Conservation (phyloP, 1,140 invertebrate genomes). For the Rhynchophorus ferrugineus region DNA sequence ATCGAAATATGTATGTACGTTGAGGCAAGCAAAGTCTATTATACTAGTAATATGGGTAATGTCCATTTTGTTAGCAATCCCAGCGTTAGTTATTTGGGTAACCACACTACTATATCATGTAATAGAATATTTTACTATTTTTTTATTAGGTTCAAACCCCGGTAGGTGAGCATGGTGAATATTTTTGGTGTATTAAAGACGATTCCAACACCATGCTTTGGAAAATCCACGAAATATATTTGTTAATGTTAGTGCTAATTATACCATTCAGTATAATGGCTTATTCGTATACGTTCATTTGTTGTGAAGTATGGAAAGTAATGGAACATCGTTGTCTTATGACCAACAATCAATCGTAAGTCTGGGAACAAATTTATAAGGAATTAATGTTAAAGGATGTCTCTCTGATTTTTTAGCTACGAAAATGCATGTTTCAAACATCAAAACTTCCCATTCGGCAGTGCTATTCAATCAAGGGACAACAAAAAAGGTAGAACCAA, state of each 20-base stretch:
- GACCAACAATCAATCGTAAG: slow-evolving; percentile 45
- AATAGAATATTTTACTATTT: too few species aligned
- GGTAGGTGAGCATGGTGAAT: slow-evolving; percentile 46
- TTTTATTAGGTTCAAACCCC: slow-evolving; percentile 46
- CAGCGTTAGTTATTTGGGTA: slow-evolving; percentile 54
- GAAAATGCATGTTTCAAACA: not conserved
- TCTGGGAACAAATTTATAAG: not conserved
- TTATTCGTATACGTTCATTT: slow-evolving; percentile 58
- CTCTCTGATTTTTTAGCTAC: not conserved
- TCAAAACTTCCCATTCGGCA: too few species aligned
- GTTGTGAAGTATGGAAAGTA: slow-evolving; percentile 57
- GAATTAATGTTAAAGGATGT: not conserved
- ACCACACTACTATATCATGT: too few species aligned
- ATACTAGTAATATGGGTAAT: slow-evolving; percentile 56
- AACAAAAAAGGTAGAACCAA: slow-evolving; percentile 12
- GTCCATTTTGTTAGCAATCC: slow-evolving; percentile 52
- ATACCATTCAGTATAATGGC: slow-evolving; percentile 58
- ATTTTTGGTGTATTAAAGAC: slow-evolving; percentile 57
- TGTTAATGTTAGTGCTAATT: slow-evolving; percentile 57
- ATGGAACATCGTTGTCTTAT: slow-evolving; percentile 50
- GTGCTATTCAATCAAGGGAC: slow-evolving; percentile 8
- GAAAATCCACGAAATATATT: slow-evolving; percentile 58
- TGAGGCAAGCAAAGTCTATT: slow-evolving; percentile 58
- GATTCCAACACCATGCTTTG: slow-evolving; percentile 44
- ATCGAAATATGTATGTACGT: slow-evolving; percentile 64